Base-by-base conservation (phyloP, 2,888 invertebrate species). In the Parnassius smintheus region DNA sequence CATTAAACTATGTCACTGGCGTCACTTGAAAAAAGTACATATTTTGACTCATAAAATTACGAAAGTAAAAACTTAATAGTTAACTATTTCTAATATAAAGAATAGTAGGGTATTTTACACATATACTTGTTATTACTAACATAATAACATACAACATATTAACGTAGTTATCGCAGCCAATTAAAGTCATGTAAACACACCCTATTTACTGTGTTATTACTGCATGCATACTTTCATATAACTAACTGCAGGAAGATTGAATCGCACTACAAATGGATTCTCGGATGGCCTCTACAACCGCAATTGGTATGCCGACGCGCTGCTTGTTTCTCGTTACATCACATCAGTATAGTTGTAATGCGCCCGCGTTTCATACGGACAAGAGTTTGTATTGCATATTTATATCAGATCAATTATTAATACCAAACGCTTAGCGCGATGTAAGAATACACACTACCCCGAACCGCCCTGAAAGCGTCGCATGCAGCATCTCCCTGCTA, bases 231-330 rank as follows among this genome's bases (percentile, higher is more conserved):
- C 9, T 18, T 53, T 9, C 59, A n/a, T 9, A 49, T 49, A 9
- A 11, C 50, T 51, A 45, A 41, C 12, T 25, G 42, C 11, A 50
- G 61, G 44, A 56, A 48, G 52, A n/a, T 56, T 51, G 56, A 52
- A 56, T 62, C 62, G 18, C 50, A 54, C 59, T 62, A 62, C 62
- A 62, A 62, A 62, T 59, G 62, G 54, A 59, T 62, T 58, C 58
- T 50, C 35, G 54, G 58, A 58, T 48, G 48, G 52, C 53, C 52
- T 46, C 48, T 41, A 49, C 22, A 18, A 54, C 58, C 58, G 44
- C 58, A 62, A 18, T 58, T 50, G 62, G 58, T 59, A 62, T 59
- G 49, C 62, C 49, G 25, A 50, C 50, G 50, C 49, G 10, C 10
- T 22, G 35, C 45, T 13, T 35, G 51, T 46, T 45, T 61, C 61